phyloP scores from a whole-genome alignment of 2,888 invertebrate genomes.

The Cosmopolites sordidus region DNA sequence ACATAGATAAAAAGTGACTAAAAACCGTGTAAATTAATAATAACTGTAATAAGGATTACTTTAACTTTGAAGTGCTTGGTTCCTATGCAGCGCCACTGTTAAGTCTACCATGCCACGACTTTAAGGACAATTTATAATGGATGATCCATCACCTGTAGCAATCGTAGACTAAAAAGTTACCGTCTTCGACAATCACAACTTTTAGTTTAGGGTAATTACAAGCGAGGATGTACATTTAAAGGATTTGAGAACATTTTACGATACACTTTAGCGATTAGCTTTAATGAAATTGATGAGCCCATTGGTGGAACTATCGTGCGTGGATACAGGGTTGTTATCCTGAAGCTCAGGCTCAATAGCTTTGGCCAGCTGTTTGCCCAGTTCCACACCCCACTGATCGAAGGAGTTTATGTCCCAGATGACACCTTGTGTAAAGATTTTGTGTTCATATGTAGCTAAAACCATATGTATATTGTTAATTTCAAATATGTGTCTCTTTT shows the following conservation, averaged over 20 bases:
- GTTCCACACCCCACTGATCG: conserved; percentile 99
- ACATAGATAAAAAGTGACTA: conserved; percentile 13
- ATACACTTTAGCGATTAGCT: conserved; percentile 33
- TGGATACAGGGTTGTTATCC: conserved; percentile 59
- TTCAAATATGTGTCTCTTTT: background rate
- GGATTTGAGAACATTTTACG: background rate
- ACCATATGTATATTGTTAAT: conserved; percentile 25
- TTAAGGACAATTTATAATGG: background rate
- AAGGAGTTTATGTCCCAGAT: conserved; percentile 99
- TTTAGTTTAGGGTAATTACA: background rate
- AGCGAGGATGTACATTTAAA: background rate
- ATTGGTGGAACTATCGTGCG: conserved; percentile 94
- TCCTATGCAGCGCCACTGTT: conserved; percentile 10
- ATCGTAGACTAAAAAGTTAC: background rate
- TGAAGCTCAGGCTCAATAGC: conserved; percentile 94
- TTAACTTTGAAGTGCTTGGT: conserved; percentile 2
- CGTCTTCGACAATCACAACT: background rate
- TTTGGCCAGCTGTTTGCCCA: conserved; percentile 97
- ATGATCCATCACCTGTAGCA: background rate
- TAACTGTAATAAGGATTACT: conserved; percentile 2
- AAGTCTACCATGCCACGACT: conserved; percentile 11
- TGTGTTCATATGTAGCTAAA: conserved; percentile 95
- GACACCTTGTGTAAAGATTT: conserved; percentile 97
- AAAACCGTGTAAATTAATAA: conserved; percentile 11
- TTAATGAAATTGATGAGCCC: conserved; percentile 95